Conservation (phyloP, 2,888 invertebrate genomes). For the Phyllotreta striolata region DNA sequence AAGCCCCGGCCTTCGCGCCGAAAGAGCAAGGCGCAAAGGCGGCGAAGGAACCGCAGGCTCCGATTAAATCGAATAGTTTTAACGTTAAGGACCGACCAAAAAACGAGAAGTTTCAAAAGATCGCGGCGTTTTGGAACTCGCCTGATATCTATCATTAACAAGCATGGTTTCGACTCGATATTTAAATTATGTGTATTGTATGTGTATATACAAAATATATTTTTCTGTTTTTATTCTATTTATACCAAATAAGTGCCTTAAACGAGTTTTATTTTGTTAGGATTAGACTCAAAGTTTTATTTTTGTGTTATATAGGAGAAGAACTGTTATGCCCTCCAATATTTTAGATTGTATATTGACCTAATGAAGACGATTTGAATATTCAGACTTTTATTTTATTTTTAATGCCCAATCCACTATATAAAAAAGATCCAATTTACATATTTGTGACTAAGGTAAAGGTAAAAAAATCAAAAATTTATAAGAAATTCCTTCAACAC, state of each 20-base stretch:
- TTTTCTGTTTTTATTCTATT: conserved; percentile 21
- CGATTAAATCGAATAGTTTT: conserved; percentile 41
- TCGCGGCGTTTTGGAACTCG: conserved; percentile 60
- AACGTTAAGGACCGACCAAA: conserved; percentile 51
- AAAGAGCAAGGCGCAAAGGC: conserved; percentile 55
- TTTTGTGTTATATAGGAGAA: conserved; percentile 43
- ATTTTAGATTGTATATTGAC: conserved; percentile 37
- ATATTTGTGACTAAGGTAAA: too few species aligned
- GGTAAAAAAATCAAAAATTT: too few species aligned
- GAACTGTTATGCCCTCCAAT: conserved; percentile 46
- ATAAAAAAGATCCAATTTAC: too few species aligned
- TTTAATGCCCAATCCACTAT: neutral
- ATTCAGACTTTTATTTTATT: conserved; percentile 25
- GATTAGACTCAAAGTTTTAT: conserved; percentile 39
- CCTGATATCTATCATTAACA: conserved; percentile 34
- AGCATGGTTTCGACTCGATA: conserved; percentile 13
- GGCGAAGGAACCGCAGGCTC: neutral
- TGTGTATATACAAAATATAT: conserved; percentile 33
- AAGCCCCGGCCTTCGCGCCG: conserved; percentile 62
- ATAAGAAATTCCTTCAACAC: too few species aligned
- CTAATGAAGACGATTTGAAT: conserved; percentile 36
- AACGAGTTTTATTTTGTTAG: conserved; percentile 32
- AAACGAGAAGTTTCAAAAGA: conserved; percentile 59
- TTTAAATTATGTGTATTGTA: conserved; percentile 33
- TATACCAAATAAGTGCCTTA: conserved; percentile 42